Conservation (phyloP, 2,797 vertebrate species). For the Mus caroli region DNA sequence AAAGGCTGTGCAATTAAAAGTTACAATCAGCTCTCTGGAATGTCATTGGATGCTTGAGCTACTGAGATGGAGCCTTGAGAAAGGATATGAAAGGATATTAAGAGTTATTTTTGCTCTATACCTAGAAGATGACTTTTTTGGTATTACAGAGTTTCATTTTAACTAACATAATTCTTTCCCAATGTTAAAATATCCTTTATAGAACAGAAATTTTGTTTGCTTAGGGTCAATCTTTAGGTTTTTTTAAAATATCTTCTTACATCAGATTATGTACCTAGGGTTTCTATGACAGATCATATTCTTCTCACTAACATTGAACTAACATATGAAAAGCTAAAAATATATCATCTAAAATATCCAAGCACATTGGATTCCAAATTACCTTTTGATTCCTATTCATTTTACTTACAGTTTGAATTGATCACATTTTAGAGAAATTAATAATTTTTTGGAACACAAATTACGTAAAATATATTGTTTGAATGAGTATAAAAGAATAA, state of each 20-base stretch:
- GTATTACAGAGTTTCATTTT: conserved; percentile 35
- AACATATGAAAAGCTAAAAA: conserved; percentile 23
- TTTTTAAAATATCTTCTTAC: background rate
- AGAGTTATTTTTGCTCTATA: conserved; percentile 23
- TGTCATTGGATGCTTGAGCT: background rate
- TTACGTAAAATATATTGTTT: conserved; percentile 34
- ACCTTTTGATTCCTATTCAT: background rate
- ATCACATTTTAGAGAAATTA: conserved; percentile 16
- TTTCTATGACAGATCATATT: background rate
- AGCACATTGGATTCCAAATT: conserved; percentile 37
- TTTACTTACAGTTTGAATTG: background rate
- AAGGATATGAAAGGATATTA: background rate
- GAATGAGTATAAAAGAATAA: background rate
- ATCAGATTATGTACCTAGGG: background rate
- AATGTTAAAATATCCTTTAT: conserved; percentile 5
- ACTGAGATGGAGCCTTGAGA: background rate
- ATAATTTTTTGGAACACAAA: background rate
- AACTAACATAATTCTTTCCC: background rate
- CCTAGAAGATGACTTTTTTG: conserved; percentile 1
- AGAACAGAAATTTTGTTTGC: background rate
- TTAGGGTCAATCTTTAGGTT: conserved; percentile 50
- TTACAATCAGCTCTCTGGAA: background rate
- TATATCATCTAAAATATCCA: conserved; percentile 50
- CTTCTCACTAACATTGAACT: conserved; percentile 19
- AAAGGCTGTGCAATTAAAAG: background rate